Conservation (phyloP, 2,113 vertebrate genomes). For the Drymodes brunneopygia region DNA sequence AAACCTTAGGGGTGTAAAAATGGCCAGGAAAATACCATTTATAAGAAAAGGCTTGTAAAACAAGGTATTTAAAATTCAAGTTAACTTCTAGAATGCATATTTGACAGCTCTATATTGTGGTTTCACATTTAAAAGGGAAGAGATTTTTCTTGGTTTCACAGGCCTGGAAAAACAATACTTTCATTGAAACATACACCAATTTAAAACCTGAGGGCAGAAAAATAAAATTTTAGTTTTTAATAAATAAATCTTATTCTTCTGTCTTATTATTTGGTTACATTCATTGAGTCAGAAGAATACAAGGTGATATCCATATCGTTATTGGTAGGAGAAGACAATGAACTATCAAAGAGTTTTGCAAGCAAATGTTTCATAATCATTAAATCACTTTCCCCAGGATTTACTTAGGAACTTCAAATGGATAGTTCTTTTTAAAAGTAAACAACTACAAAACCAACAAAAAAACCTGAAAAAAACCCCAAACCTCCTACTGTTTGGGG, state of each 20-base stretch:
- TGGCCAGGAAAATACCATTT: neutral
- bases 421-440: neutral
- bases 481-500: neutral
- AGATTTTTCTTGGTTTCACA: neutral
- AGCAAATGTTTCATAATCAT: neutral
- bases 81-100: neutral
- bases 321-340: neutral
- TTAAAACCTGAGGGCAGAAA: neutral
- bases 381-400: neutral
- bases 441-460: neutral
- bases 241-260: neutral
- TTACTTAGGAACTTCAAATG: neutral
- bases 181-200: neutral
- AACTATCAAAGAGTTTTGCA: neutral
- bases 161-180: neutral
- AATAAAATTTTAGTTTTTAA: neutral
- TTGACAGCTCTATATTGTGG: neutral
- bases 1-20: neutral
- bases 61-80: neutral
- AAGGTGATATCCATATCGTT: neutral
- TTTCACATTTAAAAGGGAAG: neutral
- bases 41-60: neutral
- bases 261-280: neutral
- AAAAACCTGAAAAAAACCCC: fast-evolving
- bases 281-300: neutral